phyloP scores from a whole-genome alignment of 2,113 vertebrate species.

The Ivindomyrus marchei region DNA sequence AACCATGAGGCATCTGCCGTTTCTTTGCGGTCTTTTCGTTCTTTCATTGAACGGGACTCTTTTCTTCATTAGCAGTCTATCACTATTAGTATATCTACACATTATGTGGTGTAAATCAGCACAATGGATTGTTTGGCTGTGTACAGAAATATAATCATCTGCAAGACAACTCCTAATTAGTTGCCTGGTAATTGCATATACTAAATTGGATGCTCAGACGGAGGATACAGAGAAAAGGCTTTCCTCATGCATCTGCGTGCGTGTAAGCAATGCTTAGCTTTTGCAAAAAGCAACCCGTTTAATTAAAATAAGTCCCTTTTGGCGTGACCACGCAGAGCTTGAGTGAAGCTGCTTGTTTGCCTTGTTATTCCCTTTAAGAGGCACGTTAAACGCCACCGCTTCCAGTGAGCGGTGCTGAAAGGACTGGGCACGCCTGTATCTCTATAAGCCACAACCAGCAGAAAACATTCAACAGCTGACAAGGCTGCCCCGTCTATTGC shows the following conservation, averaged over 20 bases:
- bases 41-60: background rate
- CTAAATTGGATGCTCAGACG: background rate
- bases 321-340: background rate
- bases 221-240: background rate
- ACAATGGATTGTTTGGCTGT: background rate
- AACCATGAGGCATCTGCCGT: background rate
- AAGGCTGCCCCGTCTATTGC: background rate
- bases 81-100: background rate
- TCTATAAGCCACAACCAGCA: background rate
- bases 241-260: background rate
- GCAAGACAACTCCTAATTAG: background rate
- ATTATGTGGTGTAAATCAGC: background rate
- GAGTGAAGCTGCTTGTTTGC: background rate
- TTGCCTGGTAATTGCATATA: background rate
- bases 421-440: constrained; percentile 17
- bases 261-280: background rate
- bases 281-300: background rate
- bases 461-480: constrained; percentile 17
- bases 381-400: background rate
- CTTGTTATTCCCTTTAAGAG: background rate
- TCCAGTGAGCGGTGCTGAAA: constrained; percentile 21
- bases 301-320: background rate
- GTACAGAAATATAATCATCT: background rate
- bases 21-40: background rate
- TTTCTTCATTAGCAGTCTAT: background rate